Evolutionary conservation across 2,797 vertebrate species (phyloP).

Genomic region (Bovichtus variegatus): DNA sequence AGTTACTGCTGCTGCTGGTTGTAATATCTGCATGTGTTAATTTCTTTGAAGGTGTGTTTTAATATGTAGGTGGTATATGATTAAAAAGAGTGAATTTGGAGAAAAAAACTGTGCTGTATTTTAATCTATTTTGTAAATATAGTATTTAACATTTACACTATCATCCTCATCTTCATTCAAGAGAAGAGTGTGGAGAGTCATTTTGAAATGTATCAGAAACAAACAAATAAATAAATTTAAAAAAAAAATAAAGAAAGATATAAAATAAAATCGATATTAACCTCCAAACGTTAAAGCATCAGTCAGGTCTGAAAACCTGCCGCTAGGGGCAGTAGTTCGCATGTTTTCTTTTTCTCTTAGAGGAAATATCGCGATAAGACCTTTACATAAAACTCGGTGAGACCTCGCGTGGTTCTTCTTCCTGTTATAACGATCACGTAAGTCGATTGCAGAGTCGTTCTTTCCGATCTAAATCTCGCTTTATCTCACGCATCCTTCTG

Average conservation of each 20-base stretch:
- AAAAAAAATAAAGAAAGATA: no score
- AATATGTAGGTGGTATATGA: conserved; percentile 28
- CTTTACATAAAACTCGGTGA: conserved; percentile 38
- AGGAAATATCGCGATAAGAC: conserved; percentile 80
- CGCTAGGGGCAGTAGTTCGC: not conserved
- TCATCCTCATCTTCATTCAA: not conserved
- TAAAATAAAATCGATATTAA: not conserved
- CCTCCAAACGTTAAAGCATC: not conserved
- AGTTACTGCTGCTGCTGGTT: conserved; percentile 13
- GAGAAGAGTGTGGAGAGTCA: not conserved
- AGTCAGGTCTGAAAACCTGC: not conserved
- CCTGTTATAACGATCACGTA: conserved; percentile 87
- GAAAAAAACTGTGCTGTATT: conserved; percentile 43
- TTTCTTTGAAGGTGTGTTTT: conserved; percentile 56
- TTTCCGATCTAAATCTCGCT: conserved; percentile 12
- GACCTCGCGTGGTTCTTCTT: conserved; percentile 78
- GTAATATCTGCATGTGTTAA: conserved; percentile 48
- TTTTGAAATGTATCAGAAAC: no score
- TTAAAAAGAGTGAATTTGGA: conserved; percentile 48
- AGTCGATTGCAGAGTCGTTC: not conserved
- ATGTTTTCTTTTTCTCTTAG: fast-evolving
- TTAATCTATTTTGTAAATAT: conserved; percentile 71
- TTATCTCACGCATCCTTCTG: conserved; percentile 63
- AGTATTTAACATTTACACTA: conserved; percentile 30
- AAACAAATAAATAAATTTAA: no score